Evolutionary conservation across 1,140 invertebrate species (phyloP), one percentile per base, ranked within the genome.

Genomic region (Geopemphigus sp.): DNA sequence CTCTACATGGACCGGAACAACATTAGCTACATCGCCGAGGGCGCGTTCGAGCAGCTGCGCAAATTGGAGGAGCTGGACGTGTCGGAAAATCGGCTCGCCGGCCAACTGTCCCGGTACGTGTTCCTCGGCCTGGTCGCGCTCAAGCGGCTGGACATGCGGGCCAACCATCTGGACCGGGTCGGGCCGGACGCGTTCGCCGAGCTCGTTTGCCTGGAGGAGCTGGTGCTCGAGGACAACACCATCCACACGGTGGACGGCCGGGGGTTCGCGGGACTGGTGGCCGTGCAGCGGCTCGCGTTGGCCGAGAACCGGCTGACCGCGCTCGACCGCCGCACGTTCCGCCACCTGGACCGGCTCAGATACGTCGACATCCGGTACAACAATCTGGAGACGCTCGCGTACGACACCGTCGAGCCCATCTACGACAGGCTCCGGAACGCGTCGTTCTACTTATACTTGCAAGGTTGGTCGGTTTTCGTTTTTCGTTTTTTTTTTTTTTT

Each of bases 111-210:
- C 10, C 88, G 88, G 29, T 91, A 91, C 57, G 91, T 89, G 57
- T 93, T 94, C 84, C 86, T 89, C 73, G 90, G 92, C 70, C 85
- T 94, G 83, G 87, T 88, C 19, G 89, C 88, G 82, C 86, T 94
- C 59, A 86, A 87, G 82, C 87, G 88, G 78, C 87, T 94, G 29
- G 89, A 92, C 82, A 85, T 94, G 39, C 88, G 89, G 10, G 86
- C 86, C n/a, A 94, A 94, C 84, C 85, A 87, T 73, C 88, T 94
- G 80, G 88, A 89, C 45, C 91, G 91, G 84, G 87, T 94, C 80
- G 91, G 90, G 1, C 91, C 92, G 45, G 88, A 89, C 59, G 91
- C 90, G 5, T 95, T 95, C 84, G 87, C 89, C 0, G 92, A 94
- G 83, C 86, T 94, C 83, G 90, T 85, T 83, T 89, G 90, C 85